phyloP scores from a whole-genome alignment of 2,888 invertebrate genomes.

The Pharmacophagus antenor region DNA sequence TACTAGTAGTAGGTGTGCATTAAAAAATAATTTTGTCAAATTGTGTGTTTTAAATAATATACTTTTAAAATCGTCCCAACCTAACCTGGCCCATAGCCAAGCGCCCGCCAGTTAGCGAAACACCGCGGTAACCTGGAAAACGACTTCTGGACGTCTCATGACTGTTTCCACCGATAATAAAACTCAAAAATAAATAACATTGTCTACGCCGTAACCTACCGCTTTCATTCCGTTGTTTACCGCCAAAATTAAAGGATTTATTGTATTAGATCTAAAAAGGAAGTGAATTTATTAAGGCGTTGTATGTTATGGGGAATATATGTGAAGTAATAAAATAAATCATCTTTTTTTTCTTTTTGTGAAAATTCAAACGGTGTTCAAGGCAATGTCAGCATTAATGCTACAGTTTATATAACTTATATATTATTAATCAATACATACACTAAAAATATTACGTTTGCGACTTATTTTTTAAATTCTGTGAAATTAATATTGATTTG shows the following conservation, averaged over 20 bases:
- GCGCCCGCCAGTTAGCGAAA: conserved; percentile 3
- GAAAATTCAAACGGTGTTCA: no score
- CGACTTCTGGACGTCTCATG: conserved; percentile 10
- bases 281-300: no score
- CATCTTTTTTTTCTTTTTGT: no score
- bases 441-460: no score
- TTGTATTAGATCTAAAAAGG: background rate
- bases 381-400: no score
- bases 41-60: background rate
- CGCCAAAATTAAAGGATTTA: conserved; percentile 2
- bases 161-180: conserved; percentile 23
- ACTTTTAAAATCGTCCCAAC: conserved; percentile 14
- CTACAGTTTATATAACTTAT: no score
- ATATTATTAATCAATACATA: no score
- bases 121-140: conserved; percentile 13
- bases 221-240: conserved; percentile 14
- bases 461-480: no score
- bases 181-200: conserved; percentile 15
- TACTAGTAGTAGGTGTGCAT: background rate
- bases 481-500: no score
- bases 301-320: no score
- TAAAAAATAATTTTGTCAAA: background rate
- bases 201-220: background rate
- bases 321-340: no score
- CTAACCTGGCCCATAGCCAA: conserved; percentile 15